phyloP scores from a whole-genome alignment of 1,140 invertebrate genomes.

The Sarcophaga peregrina region DNA sequence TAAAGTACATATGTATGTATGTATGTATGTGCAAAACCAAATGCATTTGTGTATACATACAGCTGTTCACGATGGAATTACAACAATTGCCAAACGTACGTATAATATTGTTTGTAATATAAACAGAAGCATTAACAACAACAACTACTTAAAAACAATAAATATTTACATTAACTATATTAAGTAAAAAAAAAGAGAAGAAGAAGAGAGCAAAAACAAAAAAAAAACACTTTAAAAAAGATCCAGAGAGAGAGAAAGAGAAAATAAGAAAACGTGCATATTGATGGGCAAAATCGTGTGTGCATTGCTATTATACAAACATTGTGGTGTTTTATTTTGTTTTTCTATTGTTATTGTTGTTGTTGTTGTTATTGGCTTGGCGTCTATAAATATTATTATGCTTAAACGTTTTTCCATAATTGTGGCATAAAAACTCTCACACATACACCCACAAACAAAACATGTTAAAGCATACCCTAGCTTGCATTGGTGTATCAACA shows the following conservation, averaged over 20 bases:
- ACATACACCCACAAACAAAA: neutral
- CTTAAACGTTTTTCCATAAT: neutral
- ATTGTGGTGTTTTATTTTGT: neutral
- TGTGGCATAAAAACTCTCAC: neutral
- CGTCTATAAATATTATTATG: conserved; percentile 3
- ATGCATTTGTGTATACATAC: neutral
- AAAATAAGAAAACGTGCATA: neutral
- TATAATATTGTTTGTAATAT: too few species aligned
- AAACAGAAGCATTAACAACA: too few species aligned
- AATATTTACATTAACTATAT: neutral
- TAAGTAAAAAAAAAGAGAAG: neutral
- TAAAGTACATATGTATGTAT: neutral
- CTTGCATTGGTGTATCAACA: neutral
- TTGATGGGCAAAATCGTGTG: neutral
- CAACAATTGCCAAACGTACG: neutral
- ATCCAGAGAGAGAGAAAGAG: neutral
- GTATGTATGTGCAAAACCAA: too few species aligned
- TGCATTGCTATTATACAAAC: neutral
- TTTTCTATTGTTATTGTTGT: neutral
- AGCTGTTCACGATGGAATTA: neutral
- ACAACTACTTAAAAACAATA: too few species aligned
- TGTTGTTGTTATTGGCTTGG: neutral
- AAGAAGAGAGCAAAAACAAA: neutral
- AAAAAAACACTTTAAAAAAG: neutral
- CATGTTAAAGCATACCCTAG: neutral